Evolutionary conservation across 2,888 invertebrate genomes (phyloP).

Genomic region (Amphipoea lucens): DNA sequence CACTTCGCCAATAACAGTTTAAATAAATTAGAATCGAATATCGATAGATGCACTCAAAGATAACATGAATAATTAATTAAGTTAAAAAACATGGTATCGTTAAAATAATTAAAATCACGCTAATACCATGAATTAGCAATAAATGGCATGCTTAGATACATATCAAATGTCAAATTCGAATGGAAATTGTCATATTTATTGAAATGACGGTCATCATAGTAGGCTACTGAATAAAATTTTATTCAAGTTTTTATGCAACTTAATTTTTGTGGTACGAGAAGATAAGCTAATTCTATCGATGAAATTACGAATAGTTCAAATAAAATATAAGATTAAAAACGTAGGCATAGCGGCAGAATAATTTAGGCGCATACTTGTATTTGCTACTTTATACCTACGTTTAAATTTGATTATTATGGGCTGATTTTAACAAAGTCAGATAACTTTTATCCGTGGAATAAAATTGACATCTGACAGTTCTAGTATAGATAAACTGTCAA

Average conservation of each 20-base stretch:
- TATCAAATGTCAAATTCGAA: constrained; percentile 57
- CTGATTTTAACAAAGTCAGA: too few species aligned
- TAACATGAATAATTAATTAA: constrained; percentile 15
- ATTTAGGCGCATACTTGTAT: not conserved
- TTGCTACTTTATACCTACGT: not conserved
- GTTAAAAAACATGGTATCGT: constrained; percentile 16
- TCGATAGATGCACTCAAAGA: not conserved
- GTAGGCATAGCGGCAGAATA: not conserved
- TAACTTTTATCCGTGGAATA: too few species aligned
- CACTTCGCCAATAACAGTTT: not conserved
- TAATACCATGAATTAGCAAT: constrained; percentile 54
- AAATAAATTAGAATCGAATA: not conserved
- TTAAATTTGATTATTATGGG: not conserved
- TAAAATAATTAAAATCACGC: constrained; percentile 54
- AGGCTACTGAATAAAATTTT: constrained; percentile 31
- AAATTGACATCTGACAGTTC: too few species aligned
- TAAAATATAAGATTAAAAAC: not conserved
- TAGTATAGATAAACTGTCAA: too few species aligned
- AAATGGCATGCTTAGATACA: constrained; percentile 35
- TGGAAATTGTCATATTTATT: constrained; percentile 56
- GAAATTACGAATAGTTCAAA: constrained; percentile 2
- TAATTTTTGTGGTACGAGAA: constrained; percentile 40
- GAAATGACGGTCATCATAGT: constrained; percentile 24
- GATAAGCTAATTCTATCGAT: constrained; percentile 36
- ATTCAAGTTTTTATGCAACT: constrained; percentile 45